Base-by-base conservation (phyloP, 2,113 vertebrate genomes). In the Brevimyrus niger region DNA sequence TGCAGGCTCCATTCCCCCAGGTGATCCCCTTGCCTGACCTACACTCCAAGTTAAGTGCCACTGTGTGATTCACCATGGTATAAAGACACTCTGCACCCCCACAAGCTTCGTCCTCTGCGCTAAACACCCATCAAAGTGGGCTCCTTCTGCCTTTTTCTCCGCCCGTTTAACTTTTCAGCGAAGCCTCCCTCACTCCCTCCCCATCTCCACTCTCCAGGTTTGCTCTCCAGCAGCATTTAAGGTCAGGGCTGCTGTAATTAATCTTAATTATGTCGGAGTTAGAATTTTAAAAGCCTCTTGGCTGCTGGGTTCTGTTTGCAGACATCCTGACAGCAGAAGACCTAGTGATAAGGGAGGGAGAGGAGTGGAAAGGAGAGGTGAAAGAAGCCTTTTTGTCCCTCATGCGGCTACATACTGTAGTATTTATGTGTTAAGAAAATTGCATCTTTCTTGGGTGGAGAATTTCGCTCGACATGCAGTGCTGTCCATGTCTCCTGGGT, bases 81-180 rank as follows among this genome's bases (percentile, higher is more conserved):
- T 3, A 44, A 61, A 42, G 50, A 53, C 27, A 31, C 85, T 15
- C n/a, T 27, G 85, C 85, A 61, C 53, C 23, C 55, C 58, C 9
- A 44, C 87, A 47, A 46, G 21, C 46, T 73, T 73, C 82, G 47
- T 69, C 58, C 58, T 65, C 42, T 47, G 4, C 10, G 44, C n/a
- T 88, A 27, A 88, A 23, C 58, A 44, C n/a, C n/a, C 3, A 21
- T 53, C 42, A 46, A 65, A 61, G 46, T 2, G 47, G 3, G 61
- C 13, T 47, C 92, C 91, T 90, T 89, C 89, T 53, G 11, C 31
- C 11, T 89, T 90, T 90, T 89, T 23, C 4, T 46, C 35, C 27
- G 0, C 38, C 51, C 7, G 50, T 44, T 55, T 89, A 82, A 55
- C 48, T 46, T 58, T 85, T 11, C 80, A 44, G 19, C 13, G 23